phyloP scores from a whole-genome alignment of 2,113 vertebrate species.

The Casuarius casuarius region DNA sequence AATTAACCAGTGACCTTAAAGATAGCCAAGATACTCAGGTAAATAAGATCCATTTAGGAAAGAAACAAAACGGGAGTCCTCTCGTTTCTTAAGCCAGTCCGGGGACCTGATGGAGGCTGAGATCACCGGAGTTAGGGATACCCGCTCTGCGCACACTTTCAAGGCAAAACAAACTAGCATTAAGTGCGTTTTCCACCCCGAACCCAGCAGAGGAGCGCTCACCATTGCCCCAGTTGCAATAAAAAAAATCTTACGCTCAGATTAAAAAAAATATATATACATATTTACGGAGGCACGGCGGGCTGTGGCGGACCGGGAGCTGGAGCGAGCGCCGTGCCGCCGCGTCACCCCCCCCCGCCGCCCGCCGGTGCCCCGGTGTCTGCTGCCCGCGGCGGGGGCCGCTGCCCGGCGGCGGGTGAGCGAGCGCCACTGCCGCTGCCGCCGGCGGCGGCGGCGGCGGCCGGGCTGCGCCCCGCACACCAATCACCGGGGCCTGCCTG shows the following conservation, averaged over 20 bases:
- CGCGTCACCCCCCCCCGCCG: neutral
- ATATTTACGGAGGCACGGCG: no score
- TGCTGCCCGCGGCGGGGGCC: neutral
- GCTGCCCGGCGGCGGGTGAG: neutral
- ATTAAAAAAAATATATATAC: no score
- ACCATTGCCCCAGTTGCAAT: neutral
- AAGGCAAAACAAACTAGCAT: neutral
- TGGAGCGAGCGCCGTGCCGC: neutral
- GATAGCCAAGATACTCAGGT: neutral
- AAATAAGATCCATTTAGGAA: neutral
- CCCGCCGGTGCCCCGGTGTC: neutral
- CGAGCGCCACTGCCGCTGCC: neutral
- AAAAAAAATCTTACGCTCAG: neutral
- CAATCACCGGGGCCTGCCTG: constrained; percentile 43
- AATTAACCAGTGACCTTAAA: neutral
- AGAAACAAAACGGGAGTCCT: neutral
- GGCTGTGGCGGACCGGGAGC: neutral
- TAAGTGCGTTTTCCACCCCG: no score
- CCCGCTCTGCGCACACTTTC: neutral
- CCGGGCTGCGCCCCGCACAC: neutral
- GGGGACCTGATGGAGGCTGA: no score
- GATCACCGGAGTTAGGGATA: neutral
- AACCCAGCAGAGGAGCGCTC: neutral
- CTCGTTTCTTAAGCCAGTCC: neutral
- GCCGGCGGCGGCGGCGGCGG: neutral